Base-by-base conservation (phyloP, 2,797 vertebrate species). In the Craterocephalus amniculus region DNA sequence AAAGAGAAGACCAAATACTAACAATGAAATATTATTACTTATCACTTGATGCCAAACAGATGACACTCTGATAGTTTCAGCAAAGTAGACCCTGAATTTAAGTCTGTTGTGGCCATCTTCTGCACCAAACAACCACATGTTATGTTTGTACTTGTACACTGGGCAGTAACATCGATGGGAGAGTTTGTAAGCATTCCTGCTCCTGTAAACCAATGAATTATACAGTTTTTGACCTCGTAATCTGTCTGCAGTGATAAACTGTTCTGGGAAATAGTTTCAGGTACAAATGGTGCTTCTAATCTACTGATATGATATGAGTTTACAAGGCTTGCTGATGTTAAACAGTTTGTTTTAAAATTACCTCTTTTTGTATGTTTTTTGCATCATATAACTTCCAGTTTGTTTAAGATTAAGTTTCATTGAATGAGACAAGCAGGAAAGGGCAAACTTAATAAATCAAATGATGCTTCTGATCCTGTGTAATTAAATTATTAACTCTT, bases 221-320 rank as follows among this genome's bases (percentile, higher is more conserved):
- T 35, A 4, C 38, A 4, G 18, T 64, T 29, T 70, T 60, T 32
- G 55, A 16, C 35, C 20, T 52, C 4, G 0, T 26, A 20, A 63
- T 20, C 22, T 73, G 63, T 61, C 62, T 73, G 13, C 61, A 64
- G 24, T 52, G 49, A 40, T 48, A 43, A 45, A 24, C 22, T 66
- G 10, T 73, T 2, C 35, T 65, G 34, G 31, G 7, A 49, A 78
- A 54, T 51, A 63, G 34, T 76, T 84, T 70, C 63, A 70, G 26
- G 62, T 74, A 80, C 45, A 72, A 76, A 74, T 76, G 79, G 83
- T 88, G 87, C 83, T 88, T 78, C 83, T 78, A 52, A 52, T 49
- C 69, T 78, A 78, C 87, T 84, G 87, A 81, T 77, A 79, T 45
- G 63, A 32, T 63, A 35, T 32, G 27, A 12, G 36, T 71, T 32